Base-by-base conservation (phyloP, 2,113 vertebrate genomes). In the Planiliza haematocheilus region DNA sequence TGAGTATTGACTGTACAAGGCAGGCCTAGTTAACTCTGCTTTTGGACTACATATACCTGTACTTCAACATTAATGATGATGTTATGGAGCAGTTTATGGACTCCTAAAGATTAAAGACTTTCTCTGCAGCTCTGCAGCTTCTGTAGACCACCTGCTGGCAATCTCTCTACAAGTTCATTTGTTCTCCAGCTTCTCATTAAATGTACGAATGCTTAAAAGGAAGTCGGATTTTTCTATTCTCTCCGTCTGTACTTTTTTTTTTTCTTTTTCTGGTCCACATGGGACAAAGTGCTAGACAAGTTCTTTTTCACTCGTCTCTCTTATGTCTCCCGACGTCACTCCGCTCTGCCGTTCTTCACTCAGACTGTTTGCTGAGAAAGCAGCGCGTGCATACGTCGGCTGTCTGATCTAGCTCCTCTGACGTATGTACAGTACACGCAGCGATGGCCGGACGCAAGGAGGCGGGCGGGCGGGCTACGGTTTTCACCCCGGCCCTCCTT, bases 101-200 rank as follows among this genome's bases (percentile, higher is more conserved):
- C 71, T 61, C 55, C 67, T 71, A 42, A 70, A 85, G 79, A 86
- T 87, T 79, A 87, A 89, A 86, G 74, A 64, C 30, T 83, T 37
- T 79, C 69, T 83, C 74, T 82, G 58, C 69, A 79, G 71, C 74
- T 73, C 58, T 48, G 70, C 74, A 56, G 70, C 70, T 68, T 74
- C 43, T 58, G 66, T 60, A 14, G 80, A 83, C 84, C 88, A 75
- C 83, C 81, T 85, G 66, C 82, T 77, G 84, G 81, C 77, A 70
- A 53, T 64, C 56, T 72, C 67, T 71, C 62, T 17, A 45, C 67
- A 34, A 67, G 49, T 78, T 72, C 48, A 67, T 82, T 72, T 76
- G 50, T 68, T 51, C 7, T 37, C 18, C 60, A 71, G 57, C 42
- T 58, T 65, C 80, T 90, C 78, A 87, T 89, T 87, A 89, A 83